phyloP scores from a whole-genome alignment of 35 echinoderm and acorn worm species.

The Amphiura filiformis region DNA sequence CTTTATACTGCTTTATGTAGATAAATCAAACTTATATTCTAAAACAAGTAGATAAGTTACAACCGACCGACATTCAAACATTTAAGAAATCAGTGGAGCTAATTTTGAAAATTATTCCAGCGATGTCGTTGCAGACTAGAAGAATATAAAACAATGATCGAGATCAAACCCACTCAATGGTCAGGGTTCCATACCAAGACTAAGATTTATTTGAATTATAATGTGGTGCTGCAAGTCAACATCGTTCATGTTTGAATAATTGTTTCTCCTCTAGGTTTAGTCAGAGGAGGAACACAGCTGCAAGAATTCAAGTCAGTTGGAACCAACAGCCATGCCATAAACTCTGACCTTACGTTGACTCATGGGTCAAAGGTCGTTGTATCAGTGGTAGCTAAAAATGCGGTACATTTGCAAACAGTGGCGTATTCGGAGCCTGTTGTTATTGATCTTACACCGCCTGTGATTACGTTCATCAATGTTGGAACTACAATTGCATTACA shows the following conservation, averaged over 20 bases:
- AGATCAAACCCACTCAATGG: neutral
- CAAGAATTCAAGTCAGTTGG: conserved; percentile 33
- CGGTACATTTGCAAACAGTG: neutral
- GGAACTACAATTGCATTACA: neutral
- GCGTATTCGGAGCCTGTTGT: neutral
- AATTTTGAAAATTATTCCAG: no score
- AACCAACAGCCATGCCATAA: neutral
- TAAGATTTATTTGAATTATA: neutral
- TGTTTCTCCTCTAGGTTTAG: neutral
- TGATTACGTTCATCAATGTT: conserved; percentile 7
- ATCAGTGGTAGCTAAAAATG: neutral
- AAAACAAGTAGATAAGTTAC: no score
- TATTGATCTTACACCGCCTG: conserved; percentile 34
- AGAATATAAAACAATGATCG: neutral
- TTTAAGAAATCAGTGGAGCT: no score
- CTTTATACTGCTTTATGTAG: no score
- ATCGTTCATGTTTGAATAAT: neutral
- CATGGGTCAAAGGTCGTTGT: conserved; percentile 23
- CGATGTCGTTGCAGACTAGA: no score
- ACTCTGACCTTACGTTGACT: neutral
- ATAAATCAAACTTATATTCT: no score
- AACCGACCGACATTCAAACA: no score
- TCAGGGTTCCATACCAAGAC: no score
- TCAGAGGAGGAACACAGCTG: conserved; percentile 37
- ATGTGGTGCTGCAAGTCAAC: neutral